Base-by-base conservation (phyloP, 2,888 invertebrate species). In the Atethmia centrago region DNA sequence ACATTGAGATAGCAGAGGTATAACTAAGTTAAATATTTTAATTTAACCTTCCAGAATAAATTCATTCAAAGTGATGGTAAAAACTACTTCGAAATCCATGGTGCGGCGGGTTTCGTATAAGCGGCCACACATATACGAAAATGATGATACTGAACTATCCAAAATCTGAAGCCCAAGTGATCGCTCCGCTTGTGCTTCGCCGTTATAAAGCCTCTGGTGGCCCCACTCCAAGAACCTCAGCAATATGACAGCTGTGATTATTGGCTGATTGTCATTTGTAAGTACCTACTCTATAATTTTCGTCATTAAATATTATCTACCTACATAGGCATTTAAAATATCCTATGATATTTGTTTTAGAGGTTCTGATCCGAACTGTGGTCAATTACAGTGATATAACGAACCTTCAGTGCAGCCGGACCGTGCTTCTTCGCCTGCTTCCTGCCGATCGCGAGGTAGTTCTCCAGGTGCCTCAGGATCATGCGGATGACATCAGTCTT, bases 401-500 rank as follows among this genome's bases (percentile, higher is more conserved):
- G 14, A 71, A 95, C 96, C 94, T 96, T 96, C 49, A 97, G 94
- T 0, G 97, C 97, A 16, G 96, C 96, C 16, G 97, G 96, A 0
- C 98, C 98, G 84, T 97, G 96, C 21, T 94, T 96, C 75, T 95
- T 91, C 1, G 97, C 96, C 88, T 98, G 97, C 74, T 97, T 96
- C 61, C 95, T 96, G 9, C 97, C 98, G 0, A 96, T 84, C 12
- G 95, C 95, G 85, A 98, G 94, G 89, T 97, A 97, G 62, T 94
- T 90, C 90, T 98, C 98, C 74, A 98, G 92, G 47, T 97, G 92
- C 79, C 97, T 94, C 9, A 98, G 96, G 19, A 98, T 97, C 92
- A 97, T 97, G 81, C 97, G 97, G 79, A 98, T 97, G 87, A 98
- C 96, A 84, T 98, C 98, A 5, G 97, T 97, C 85, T 97, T 97